A percentile compares a stretch with the other conserved stretches of the same genome.
Conservation (phyloP, 2,113 vertebrate species). For the Leptodactylus fuscus region DNA sequence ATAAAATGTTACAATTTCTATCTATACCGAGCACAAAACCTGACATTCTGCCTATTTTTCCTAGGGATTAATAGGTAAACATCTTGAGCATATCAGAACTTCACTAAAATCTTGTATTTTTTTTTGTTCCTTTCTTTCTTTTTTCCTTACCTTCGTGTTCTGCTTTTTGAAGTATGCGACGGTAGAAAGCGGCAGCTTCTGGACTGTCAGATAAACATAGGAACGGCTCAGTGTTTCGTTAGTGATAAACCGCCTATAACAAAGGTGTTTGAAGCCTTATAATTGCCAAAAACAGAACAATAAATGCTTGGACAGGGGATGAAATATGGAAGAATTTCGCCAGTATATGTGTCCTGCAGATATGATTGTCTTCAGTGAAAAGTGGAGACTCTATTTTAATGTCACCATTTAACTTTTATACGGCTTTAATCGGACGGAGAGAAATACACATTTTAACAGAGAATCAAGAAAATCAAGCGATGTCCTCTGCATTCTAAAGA, state of each 20-base stretch:
- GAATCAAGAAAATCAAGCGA: constrained; percentile 41
- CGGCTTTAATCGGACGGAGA: neutral
- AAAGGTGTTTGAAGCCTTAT: constrained; percentile 50
- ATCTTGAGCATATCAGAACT: constrained; percentile 5
- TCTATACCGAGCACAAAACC: neutral
- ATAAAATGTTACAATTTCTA: neutral
- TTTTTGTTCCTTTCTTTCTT: constrained; percentile 3
- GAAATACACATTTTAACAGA: constrained; percentile 25
- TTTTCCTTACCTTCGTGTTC: constrained; percentile 24
- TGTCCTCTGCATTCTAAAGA: constrained; percentile 1
- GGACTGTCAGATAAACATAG: constrained; percentile 47
- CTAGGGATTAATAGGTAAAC: constrained; percentile 17
- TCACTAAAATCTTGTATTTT: constrained; percentile 1
- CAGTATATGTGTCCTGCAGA: constrained; percentile 35
- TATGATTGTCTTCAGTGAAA: constrained; percentile 35
- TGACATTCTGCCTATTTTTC: neutral
- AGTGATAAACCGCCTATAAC: constrained; percentile 46
- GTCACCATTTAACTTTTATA: constrained; percentile 23
- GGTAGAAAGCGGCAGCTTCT: constrained; percentile 33
- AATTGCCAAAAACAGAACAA: constrained; percentile 48
- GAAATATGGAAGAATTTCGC: constrained; percentile 26
- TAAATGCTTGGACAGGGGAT: constrained; percentile 43
- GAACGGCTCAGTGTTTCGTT: constrained; percentile 35
- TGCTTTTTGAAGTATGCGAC: constrained; percentile 21
- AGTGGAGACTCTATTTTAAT: constrained; percentile 32